These are phyloP conservation scores for Brachynemurus nebulosus DNA, from an alignment of 2,888 invertebrate species.

Conservation along the genomic window DNA sequence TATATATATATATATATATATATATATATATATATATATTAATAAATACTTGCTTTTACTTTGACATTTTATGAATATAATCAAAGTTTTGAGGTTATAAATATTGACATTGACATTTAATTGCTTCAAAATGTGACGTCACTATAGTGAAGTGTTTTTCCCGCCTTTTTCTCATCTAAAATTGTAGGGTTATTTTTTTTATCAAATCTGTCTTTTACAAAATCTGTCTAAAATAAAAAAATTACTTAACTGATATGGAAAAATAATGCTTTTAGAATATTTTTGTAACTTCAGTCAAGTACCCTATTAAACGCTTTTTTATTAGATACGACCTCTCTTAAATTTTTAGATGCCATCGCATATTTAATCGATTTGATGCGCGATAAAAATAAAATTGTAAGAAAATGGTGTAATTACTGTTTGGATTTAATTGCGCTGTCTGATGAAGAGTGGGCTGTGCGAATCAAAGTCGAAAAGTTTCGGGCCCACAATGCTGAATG, in stretches of 20 bases:
- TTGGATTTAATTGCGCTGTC: slow-evolving; percentile 89
- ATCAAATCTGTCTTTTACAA: slow-evolving; percentile 5
- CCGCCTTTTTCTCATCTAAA: too few species aligned
- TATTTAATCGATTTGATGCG: slow-evolving; percentile 95
- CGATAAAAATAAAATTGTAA: slow-evolving; percentile 87
- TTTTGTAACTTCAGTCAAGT: too few species aligned
- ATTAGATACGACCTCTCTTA: slow-evolving; percentile 52
- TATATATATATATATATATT: neutral
- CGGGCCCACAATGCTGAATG: slow-evolving; percentile 98
- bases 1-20: neutral
- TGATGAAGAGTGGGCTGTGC: slow-evolving; percentile 83
- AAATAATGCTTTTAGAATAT: too few species aligned
- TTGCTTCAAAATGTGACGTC: too few species aligned
- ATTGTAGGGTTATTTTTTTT: too few species aligned
- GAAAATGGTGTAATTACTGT: slow-evolving; percentile 89
- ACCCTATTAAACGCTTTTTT: neutral
- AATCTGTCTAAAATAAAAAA: too few species aligned
- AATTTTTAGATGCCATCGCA: slow-evolving; percentile 70
- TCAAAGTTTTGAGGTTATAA: too few species aligned
- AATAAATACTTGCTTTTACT: too few species aligned
- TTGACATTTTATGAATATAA: too few species aligned
- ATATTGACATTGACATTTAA: too few species aligned
- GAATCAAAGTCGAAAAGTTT: slow-evolving; percentile 89
- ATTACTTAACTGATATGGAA: too few species aligned
- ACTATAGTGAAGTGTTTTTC: too few species aligned